phyloP scores from a whole-genome alignment of 2,797 vertebrate genomes.

The Acanthornis magna region DNA sequence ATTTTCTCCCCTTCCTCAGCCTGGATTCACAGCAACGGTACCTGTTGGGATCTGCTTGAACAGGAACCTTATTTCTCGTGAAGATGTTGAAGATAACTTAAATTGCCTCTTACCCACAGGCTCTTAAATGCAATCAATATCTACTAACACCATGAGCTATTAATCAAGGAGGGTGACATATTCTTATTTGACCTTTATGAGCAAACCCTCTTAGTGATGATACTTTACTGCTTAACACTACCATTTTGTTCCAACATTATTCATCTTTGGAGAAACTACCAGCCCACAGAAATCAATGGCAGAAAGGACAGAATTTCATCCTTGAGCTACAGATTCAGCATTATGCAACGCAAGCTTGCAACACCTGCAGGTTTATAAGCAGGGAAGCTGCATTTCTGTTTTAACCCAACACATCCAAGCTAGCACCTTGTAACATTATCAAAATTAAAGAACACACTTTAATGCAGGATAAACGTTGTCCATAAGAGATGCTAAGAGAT shows the following conservation, averaged over 20 bases:
- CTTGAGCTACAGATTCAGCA: neutral
- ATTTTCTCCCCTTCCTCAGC: neutral
- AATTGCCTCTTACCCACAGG: neutral
- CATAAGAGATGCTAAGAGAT: neutral
- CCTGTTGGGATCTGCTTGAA: neutral
- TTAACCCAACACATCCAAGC: neutral
- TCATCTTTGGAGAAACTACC: neutral
- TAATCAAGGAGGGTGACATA: slow-evolving; percentile 22
- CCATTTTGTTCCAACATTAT: neutral
- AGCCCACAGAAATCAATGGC: slow-evolving; percentile 4
- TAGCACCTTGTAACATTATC: neutral
- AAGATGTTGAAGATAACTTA: neutral
- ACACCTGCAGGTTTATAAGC: neutral
- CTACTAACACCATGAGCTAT: neutral
- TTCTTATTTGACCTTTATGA: slow-evolving; percentile 43
- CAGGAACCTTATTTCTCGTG: neutral
- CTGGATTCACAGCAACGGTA: neutral
- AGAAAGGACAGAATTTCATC: slow-evolving; percentile 28
- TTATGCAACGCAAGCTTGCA: neutral
- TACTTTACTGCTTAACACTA: neutral
- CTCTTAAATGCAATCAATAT: slow-evolving; percentile 39
- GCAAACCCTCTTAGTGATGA: slow-evolving; percentile 13
- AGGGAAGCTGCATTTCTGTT: neutral
- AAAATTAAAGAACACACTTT: neutral
- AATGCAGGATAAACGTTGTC: neutral